Evolutionary conservation across 2,888 invertebrate species (phyloP), one percentile per base, ranked within the genome.

Genomic region (Drosophila paucipuncta): DNA sequence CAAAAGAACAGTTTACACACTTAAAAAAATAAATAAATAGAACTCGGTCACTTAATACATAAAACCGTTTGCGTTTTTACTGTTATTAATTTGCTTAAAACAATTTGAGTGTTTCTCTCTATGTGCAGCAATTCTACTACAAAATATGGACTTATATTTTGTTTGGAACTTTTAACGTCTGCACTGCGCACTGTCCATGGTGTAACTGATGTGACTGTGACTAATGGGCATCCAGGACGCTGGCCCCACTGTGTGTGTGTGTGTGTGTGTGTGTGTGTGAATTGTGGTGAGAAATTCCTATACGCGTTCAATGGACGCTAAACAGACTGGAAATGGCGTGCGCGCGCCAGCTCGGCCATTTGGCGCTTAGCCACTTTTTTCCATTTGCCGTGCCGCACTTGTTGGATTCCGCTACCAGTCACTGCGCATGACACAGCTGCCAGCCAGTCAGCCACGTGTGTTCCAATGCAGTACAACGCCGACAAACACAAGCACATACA

Each of bases 381-480:
- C 47, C 50, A 67, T 70, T 71, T 80, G 70, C 65, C 70, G 72
- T 70, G 82, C 89, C 86, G 86, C 91, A 92, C 92, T 92, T 92
- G 92, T 92, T 92, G 92, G 90, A 87, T 85, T 85, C 83, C 68
- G 54, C 43, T 70, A 59, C 16, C 49, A 18, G 30, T 2, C n/a
- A 82, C 31, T 74, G 90, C 91, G 92, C 92, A 91, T 71, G 90
- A 10, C 80, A 10, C 79, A 50, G 28, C 61, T 49, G 61, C 35
- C 76, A 72, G 75, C 80, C 81, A 81, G 64, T 30, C 75, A 74
- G 76, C 80, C 81, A 81, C 80, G 80, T 78, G 82, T 78, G 69
- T 78, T 78, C 78, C 81, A 81, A 55, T 60, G 52, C 49, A 37
- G 43, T 25, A 52, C 61, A 60, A 41, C 39, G 33, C n/a, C 64